Evolutionary conservation across 2,113 vertebrate species (phyloP).

Genomic region (Hippocampus mohnikei): DNA sequence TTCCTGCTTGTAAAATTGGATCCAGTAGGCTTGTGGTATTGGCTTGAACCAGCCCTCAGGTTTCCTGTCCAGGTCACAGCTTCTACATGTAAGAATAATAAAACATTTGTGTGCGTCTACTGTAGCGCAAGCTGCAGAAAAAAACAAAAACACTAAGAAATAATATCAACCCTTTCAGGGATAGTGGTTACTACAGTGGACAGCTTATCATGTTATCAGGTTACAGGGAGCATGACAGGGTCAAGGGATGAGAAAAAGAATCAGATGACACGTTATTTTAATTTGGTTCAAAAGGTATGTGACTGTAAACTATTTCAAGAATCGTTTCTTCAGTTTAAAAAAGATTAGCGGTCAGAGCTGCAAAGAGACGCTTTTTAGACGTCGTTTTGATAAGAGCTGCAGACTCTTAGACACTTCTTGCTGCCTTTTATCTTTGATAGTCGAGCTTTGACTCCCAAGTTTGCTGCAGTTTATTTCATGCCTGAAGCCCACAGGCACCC

Average conservation of each 20-base stretch:
- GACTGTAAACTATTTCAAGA: too few relatives aligned
- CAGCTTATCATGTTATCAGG: too few relatives aligned
- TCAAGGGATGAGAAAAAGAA: too few relatives aligned
- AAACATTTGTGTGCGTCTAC: background rate
- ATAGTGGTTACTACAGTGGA: too few relatives aligned
- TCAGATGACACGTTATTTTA: too few relatives aligned
- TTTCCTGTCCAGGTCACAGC: background rate
- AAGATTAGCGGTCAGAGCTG: background rate
- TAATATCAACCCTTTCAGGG: too few relatives aligned
- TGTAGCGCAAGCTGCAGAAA: background rate
- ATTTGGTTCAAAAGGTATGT: too few relatives aligned
- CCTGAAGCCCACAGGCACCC: background rate
- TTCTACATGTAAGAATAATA: background rate
- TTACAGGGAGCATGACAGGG: too few relatives aligned
- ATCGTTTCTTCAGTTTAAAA: too few relatives aligned
- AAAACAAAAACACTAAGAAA: background rate
- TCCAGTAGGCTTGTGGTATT: background rate
- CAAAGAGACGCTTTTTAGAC: background rate
- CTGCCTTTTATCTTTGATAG: background rate
- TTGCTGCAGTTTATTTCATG: background rate
- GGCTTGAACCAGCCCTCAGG: background rate
- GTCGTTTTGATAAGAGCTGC: conserved; percentile 1
- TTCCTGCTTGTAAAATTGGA: background rate
- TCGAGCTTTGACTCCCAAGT: background rate
- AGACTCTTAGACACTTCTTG: background rate